Evolutionary conservation across 2,113 vertebrate species (phyloP).

Genomic region (Epinephelus moara): DNA sequence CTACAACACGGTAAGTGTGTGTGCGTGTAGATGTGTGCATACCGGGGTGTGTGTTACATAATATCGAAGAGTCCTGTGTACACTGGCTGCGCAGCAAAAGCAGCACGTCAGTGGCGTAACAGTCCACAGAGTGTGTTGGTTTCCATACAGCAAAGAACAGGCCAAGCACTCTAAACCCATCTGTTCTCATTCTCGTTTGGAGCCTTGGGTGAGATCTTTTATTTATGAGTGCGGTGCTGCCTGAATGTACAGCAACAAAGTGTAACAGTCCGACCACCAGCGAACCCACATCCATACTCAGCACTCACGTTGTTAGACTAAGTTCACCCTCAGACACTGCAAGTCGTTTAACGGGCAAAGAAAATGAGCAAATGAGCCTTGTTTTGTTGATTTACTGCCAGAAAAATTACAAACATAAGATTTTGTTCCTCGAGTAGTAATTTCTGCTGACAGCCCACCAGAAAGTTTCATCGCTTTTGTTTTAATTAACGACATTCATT

Average conservation of each 20-base stretch:
- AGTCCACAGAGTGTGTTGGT: slow-evolving; percentile 2
- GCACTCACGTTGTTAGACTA: neutral
- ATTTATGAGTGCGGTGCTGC: slow-evolving; percentile 52
- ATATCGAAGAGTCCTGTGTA: slow-evolving; percentile 28
- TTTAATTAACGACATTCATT: neutral
- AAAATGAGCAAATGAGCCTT: neutral
- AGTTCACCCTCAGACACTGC: neutral
- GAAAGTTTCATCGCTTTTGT: neutral
- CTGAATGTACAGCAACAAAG: slow-evolving; percentile 35
- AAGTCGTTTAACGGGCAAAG: neutral
- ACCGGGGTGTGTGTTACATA: slow-evolving; percentile 29
- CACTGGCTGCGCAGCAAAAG: neutral
- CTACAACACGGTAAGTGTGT: slow-evolving; percentile 90
- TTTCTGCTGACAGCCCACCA: neutral
- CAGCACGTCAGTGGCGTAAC: neutral
- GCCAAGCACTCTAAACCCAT: slow-evolving; percentile 32
- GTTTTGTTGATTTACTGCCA: neutral
- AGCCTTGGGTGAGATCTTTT: slow-evolving; percentile 50
- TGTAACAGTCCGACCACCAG: slow-evolving; percentile 16
- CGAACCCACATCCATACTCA: neutral
- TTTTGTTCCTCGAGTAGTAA: neutral
- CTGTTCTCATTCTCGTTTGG: slow-evolving; percentile 33
- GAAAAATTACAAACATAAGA: neutral
- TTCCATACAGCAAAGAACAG: slow-evolving; percentile 22
- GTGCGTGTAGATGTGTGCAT: neutral